Percentiles rank a stretch among this genome's conserved stretches.
These are phyloP conservation scores for Oithona nana DNA, from an alignment of 2,888 invertebrate species.

Conservation along the genomic window DNA sequence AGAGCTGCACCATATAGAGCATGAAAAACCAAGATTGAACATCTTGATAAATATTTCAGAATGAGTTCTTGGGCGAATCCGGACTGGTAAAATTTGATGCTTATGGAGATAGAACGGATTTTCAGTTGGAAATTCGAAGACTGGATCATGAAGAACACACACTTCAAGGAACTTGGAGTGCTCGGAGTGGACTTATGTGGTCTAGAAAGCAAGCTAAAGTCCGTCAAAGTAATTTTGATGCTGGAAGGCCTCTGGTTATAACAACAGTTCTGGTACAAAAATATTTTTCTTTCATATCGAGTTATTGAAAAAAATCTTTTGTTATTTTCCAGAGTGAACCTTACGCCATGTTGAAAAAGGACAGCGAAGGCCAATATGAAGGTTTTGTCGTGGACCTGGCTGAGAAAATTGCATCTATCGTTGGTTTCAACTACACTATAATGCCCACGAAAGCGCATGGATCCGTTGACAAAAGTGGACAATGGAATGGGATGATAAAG, in stretches of 20 bases:
- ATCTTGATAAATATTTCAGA: conserved; percentile 11
- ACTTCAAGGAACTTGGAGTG: neutral
- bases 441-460: conserved; percentile 8
- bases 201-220: neutral
- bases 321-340: conserved; percentile 1
- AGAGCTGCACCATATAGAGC: too few species aligned
- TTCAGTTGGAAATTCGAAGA: neutral
- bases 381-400: conserved; percentile 17
- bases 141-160: neutral
- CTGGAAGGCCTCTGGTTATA: neutral
- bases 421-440: conserved; percentile 18
- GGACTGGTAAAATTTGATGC: neutral
- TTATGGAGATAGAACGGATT: neutral
- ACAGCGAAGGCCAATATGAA: conserved; percentile 6
- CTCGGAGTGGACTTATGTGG: conserved; percentile 7
- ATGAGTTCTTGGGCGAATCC: neutral
- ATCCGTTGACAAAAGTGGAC: conserved; percentile 21
- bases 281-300: neutral
- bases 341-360: conserved; percentile 3
- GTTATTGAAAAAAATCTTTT: neutral
- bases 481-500: conserved; percentile 26
- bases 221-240: neutral
- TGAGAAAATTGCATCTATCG: conserved; percentile 8
- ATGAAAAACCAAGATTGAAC: too few species aligned
- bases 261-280: neutral